Percentiles rank a stretch among this genome's conserved stretches.
phyloP scores from a whole-genome alignment of 53 echinoderm and acorn worm genomes.

The Apostichopus leukothele region DNA sequence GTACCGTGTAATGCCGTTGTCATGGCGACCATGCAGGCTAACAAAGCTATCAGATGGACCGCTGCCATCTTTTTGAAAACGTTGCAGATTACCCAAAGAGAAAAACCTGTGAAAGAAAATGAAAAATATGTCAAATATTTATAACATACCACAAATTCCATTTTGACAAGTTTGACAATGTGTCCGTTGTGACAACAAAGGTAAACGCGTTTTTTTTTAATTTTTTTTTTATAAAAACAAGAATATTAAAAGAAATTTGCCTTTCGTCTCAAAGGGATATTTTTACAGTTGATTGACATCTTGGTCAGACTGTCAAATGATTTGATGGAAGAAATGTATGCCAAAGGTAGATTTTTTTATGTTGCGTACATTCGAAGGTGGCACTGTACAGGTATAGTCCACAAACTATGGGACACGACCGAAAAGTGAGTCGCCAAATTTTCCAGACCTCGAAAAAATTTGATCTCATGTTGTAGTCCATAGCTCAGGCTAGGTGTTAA shows the following conservation, averaged over 20 bases:
- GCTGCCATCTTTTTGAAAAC: conserved; percentile 4
- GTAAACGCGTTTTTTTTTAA: not conserved
- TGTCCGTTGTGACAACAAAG: not conserved
- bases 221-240: too few relatives aligned
- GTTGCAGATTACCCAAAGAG: not conserved
- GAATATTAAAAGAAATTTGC: not conserved
- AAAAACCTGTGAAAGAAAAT: not conserved
- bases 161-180: not conserved
- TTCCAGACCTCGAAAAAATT: too few relatives aligned
- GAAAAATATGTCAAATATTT: not conserved
- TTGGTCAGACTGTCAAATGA: not conserved
- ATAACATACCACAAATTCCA: not conserved
- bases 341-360: not conserved
- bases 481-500: too few relatives aligned
- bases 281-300: not conserved
- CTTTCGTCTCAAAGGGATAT: not conserved
- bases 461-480: too few relatives aligned
- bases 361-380: too few relatives aligned
- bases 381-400: too few relatives aligned
- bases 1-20: not conserved
- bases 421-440: too few relatives aligned
- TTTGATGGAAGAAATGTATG: not conserved
- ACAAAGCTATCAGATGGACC: not conserved
- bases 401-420: too few relatives aligned
- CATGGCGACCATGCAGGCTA: conserved; percentile 16